Conservation (phyloP, 2,888 invertebrate genomes). For the Campopleginae sp. region DNA sequence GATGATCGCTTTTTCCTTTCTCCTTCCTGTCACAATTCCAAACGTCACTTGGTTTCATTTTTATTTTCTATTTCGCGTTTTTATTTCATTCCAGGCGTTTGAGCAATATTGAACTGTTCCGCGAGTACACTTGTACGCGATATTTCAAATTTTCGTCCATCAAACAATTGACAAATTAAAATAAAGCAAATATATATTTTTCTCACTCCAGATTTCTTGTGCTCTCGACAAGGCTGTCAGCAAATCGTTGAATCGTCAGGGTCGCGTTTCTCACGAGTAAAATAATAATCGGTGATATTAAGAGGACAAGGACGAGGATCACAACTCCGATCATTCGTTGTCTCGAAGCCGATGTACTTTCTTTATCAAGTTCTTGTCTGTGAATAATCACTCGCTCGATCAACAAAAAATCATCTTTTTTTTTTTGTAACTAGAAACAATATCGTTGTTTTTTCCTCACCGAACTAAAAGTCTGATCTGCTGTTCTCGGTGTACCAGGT, state of each 20-base stretch:
- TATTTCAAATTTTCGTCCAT: neutral
- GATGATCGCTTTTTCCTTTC: constrained; percentile 92
- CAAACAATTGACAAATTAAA: neutral
- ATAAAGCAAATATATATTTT: neutral
- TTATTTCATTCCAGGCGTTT: neutral
- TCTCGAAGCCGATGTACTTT: constrained; percentile 89
- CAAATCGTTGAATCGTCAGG: constrained; percentile 90
- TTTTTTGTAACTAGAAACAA: too few relatives aligned
- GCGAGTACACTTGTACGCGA: neutral
- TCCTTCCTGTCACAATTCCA: constrained; percentile 87
- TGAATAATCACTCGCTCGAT: neutral
- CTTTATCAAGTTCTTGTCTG: constrained; percentile 56
- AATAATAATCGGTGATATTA: constrained; percentile 94
- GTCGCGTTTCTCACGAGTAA: constrained; percentile 93
- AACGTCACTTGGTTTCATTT: neutral
- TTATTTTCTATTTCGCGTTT: constrained; percentile 16
- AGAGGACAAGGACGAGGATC: constrained; percentile 91
- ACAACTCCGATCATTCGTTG: constrained; percentile 90
- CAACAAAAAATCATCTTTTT: too few relatives aligned
- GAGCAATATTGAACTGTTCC: neutral
- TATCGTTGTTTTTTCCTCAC: constrained; percentile 27
- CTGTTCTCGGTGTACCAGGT: constrained; percentile 87
- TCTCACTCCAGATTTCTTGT: constrained; percentile 87
- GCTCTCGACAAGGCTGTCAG: constrained; percentile 85
- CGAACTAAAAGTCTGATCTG: constrained; percentile 82